Evolutionary conservation across 2,113 vertebrate species (phyloP).

Genomic region (Potamarius usumacintae): DNA sequence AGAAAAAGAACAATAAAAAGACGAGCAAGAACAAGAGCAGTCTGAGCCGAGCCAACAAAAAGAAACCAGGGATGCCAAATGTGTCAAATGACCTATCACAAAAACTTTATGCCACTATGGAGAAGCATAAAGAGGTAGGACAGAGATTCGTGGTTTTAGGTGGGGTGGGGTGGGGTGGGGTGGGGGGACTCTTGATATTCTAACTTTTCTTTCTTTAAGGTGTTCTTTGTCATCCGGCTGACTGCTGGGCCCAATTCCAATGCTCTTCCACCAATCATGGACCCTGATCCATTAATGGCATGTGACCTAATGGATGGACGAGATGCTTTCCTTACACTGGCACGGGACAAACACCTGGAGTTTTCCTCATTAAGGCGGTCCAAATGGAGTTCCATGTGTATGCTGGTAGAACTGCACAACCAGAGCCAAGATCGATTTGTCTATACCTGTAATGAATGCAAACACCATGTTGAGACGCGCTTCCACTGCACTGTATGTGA

Average conservation of each 20-base stretch:
- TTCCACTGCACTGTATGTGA: constrained; percentile 98
- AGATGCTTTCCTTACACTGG: constrained; percentile 95
- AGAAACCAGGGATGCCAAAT: constrained; percentile 96
- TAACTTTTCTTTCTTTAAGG: constrained; percentile 68
- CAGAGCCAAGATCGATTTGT: constrained; percentile 98
- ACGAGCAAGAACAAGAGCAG: constrained; percentile 99
- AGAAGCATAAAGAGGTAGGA: constrained; percentile 96
- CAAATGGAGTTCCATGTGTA: constrained; percentile 97
- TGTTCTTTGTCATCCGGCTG: constrained; percentile 96
- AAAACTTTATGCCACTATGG: constrained; percentile 97
- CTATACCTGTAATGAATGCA: constrained; percentile 98
- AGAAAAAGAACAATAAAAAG: constrained; percentile 99
- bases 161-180: not conserved
- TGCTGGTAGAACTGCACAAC: constrained; percentile 96
- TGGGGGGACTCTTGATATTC: not conserved
- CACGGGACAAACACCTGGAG: constrained; percentile 95
- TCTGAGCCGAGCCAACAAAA: constrained; percentile 93
- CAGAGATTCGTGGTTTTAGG: not conserved
- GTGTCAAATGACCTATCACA: constrained; percentile 97
- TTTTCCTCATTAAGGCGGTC: constrained; percentile 91
- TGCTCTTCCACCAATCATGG: constrained; percentile 86
- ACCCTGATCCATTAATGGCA: constrained; percentile 91
- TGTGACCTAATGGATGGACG: constrained; percentile 98
- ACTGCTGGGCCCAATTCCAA: constrained; percentile 90
- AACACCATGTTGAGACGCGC: constrained; percentile 96